Evolutionary conservation across 2,113 vertebrate genomes (phyloP).

Genomic region (Elgaria multicarinata): DNA sequence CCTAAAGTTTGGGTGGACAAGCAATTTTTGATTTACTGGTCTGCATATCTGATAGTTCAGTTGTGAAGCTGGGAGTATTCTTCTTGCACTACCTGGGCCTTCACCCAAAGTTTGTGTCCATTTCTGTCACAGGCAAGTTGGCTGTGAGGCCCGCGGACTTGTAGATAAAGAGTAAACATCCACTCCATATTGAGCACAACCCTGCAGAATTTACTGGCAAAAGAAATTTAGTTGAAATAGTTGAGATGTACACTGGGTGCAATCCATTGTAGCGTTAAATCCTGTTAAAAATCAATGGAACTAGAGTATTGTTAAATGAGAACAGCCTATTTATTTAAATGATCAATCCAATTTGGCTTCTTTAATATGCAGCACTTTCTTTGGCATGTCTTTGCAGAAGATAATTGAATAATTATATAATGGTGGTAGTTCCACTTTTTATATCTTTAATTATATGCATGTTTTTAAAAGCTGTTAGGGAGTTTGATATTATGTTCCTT

Average conservation of each 20-base stretch:
- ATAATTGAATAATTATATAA: background rate
- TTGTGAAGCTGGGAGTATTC: constrained; percentile 11
- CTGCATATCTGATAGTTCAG: background rate
- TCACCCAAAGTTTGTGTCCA: background rate
- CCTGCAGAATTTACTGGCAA: background rate
- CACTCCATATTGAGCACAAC: background rate
- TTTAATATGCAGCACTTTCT: background rate
- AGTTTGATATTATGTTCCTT: background rate
- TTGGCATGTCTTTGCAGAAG: background rate
- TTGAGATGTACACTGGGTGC: no score
- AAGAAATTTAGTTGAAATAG: background rate
- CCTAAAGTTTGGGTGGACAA: background rate
- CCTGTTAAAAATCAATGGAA: no score
- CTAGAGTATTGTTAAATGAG: no score
- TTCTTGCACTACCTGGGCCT: constrained; percentile 21
- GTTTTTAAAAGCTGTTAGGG: background rate
- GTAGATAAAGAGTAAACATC: constrained; percentile 10
- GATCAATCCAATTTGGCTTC: constrained; percentile 8
- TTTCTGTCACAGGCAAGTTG: constrained; percentile 16
- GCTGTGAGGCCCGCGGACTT: background rate
- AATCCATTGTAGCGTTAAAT: no score
- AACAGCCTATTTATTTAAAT: no score
- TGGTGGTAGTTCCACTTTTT: background rate
- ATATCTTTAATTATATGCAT: background rate
- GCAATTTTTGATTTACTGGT: background rate